Evolutionary conservation across 2,113 vertebrate genomes (phyloP), one percentile per base, ranked within the genome.

Genomic region (Antigone vipio): DNA sequence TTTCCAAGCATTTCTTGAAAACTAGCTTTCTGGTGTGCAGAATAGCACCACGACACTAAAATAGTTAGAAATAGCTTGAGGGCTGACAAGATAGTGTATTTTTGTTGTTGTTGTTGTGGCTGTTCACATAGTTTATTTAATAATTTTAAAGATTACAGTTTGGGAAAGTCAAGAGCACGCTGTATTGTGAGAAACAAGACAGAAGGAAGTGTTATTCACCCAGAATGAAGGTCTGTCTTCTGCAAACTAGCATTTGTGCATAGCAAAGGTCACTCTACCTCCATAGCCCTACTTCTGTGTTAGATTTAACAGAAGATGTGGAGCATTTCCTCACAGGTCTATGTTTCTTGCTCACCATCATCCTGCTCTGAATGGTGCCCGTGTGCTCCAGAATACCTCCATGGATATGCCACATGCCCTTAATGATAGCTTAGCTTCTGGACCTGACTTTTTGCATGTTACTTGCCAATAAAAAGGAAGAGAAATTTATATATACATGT

Each of bases 1-100:
- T 95, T 93, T 52, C 50, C 17, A 83, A 89, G 18, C 32, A 40
- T 95, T 91, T 93, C 23, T 90, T 93, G 63, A 80, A 95, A 92
- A 49, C 15, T 20, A 34, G 15, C 63, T 85, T 63, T 77, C 38
- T 68, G 32, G n/a, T 73, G 19, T 8, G 10, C 44, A 49, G n/a
- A 90, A 21, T 38, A 85, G 66, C 26, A 52, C 32, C 47, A 52
- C 68, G 30, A 22, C 13, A 23, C 73, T 62, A 59, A 85, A 47
- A 44, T n/a, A 89, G 5, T 34, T 60, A 19, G 30, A 26, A 85
- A 42, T 74, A 59, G 32, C 45, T 71, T 2, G 3, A 83, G 67
- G 47, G 58, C 35, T 16, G 18, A 74, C 18, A 29, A 42, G 64
- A 68, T 38, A 52, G 53, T 72, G 0, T 63, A 6, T 76, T 52